Conservation (phyloP, 2,888 invertebrate genomes). For the Schrankia costaestrigalis region DNA sequence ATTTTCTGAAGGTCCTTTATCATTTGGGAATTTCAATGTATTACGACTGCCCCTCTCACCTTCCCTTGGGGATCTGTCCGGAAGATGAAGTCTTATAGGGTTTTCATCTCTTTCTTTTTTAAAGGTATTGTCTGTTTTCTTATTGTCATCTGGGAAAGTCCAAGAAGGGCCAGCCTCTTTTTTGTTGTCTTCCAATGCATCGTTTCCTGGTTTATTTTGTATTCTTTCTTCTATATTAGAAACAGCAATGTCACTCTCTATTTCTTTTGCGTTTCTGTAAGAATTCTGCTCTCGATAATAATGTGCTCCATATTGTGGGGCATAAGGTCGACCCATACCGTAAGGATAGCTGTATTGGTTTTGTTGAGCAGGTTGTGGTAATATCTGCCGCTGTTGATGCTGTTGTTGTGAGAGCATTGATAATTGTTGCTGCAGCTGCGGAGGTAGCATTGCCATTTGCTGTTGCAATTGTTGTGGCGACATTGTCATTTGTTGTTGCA, state of each 20-base stretch:
- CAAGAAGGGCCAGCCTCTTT: slow-evolving; percentile 40
- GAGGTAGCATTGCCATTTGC: too few relatives aligned
- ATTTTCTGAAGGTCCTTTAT: slow-evolving; percentile 12
- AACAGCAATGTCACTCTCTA: slow-evolving; percentile 23
- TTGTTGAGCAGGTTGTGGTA: too few relatives aligned
- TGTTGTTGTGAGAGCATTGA: not conserved
- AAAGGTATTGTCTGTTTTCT: slow-evolving; percentile 16
- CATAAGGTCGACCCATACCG: slow-evolving; percentile 15
- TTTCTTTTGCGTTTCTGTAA: slow-evolving; percentile 28
- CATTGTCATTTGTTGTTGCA: slow-evolving; percentile 6
- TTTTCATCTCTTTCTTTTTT: slow-evolving; percentile 14
- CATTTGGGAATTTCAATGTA: slow-evolving; percentile 43
- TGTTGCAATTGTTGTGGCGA: too few relatives aligned
- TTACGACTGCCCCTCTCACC: slow-evolving; percentile 25
- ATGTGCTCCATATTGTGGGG: slow-evolving; percentile 26
- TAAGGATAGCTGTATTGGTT: too few relatives aligned
- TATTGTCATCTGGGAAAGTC: slow-evolving; percentile 47
- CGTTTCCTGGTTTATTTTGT: slow-evolving; percentile 48
- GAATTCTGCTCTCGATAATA: slow-evolving; percentile 40
- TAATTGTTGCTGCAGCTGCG: too few relatives aligned
- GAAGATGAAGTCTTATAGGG: not conserved
- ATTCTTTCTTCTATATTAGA: slow-evolving; percentile 51
- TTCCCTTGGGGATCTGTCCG: slow-evolving; percentile 13
- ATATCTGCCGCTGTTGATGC: slow-evolving; percentile 6
- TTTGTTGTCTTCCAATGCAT: slow-evolving; percentile 19